phyloP scores from a whole-genome alignment of 2,113 vertebrate species.

The Scortum barcoo region DNA sequence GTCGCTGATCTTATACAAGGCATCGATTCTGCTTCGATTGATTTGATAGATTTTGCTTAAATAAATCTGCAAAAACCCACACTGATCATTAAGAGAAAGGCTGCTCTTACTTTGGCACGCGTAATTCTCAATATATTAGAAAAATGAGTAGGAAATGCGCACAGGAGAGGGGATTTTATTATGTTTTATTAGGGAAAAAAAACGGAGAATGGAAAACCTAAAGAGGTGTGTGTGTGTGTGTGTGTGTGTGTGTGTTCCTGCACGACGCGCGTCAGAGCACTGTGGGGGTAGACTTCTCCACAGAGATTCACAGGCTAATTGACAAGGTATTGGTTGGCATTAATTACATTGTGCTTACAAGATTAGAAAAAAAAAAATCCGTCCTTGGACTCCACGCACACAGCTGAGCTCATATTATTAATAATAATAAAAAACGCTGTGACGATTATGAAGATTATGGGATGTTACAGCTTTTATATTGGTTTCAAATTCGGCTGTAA shows the following conservation, averaged over 20 bases:
- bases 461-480: constrained; percentile 3
- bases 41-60: constrained; percentile 26
- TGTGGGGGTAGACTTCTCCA: constrained; percentile 76
- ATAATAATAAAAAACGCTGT: too few relatives aligned
- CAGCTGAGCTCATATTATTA: constrained; percentile 78
- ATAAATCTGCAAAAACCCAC: neutral
- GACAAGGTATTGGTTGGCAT: constrained; percentile 82
- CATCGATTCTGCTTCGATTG: neutral
- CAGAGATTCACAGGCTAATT: constrained; percentile 79
- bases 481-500: constrained; percentile 10
- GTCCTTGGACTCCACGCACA: constrained; percentile 48
- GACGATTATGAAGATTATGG: neutral
- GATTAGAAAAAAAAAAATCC: constrained; percentile 62
- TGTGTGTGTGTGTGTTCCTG: constrained; percentile 36
- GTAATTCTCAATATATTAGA: constrained; percentile 1
- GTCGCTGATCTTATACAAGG: neutral
- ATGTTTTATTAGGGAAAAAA: neutral
- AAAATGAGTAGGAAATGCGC: constrained; percentile 3
- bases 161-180: neutral
- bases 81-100: neutral
- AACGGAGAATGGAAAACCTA: neutral
- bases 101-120: neutral
- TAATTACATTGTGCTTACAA: constrained; percentile 82
- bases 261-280: constrained; percentile 59
- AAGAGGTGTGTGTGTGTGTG: constrained; percentile 18